A percentile compares a stretch with the other conserved stretches of the same genome.
phyloP scores from a whole-genome alignment of 2,888 invertebrate genomes.

The Campoplex capitator region DNA sequence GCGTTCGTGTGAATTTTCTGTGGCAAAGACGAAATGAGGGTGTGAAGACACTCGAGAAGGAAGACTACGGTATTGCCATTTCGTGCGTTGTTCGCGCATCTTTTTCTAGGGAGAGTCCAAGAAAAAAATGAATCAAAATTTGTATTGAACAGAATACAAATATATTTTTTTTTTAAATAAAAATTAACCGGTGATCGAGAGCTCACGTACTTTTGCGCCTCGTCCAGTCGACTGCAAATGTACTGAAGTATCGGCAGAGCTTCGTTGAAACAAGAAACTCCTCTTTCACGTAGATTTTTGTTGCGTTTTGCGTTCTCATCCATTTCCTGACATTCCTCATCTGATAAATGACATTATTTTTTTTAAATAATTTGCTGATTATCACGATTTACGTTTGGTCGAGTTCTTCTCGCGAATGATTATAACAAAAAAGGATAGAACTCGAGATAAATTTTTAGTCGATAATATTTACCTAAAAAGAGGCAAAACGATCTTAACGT shows the following conservation, averaged over 20 bases:
- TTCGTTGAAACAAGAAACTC: conserved; percentile 95
- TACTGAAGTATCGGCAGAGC: conserved; percentile 96
- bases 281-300: conserved; percentile 86
- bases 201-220: conserved; percentile 90
- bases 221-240: conserved; percentile 93
- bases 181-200: background rate
- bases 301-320: conserved; percentile 83
- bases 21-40: conserved; percentile 93
- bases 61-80: conserved; percentile 90
- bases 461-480: conserved; percentile 88
- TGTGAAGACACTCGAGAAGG: conserved; percentile 94
- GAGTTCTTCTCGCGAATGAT: background rate
- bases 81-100: conserved; percentile 79
- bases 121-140: conserved; percentile 5
- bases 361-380: background rate
- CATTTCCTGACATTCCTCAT: conserved; percentile 92
- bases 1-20: conserved; percentile 93
- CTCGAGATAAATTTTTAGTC: background rate
- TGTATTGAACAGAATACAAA: background rate
- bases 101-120: conserved; percentile 84
- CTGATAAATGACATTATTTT: conserved; percentile 81
- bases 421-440: background rate
- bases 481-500: conserved; percentile 94
- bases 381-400: background rate
- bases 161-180: background rate